Evolutionary conservation across 1,140 invertebrate genomes (phyloP), one percentile per base, ranked within the genome.

Genomic region (Theocolax elegans): DNA sequence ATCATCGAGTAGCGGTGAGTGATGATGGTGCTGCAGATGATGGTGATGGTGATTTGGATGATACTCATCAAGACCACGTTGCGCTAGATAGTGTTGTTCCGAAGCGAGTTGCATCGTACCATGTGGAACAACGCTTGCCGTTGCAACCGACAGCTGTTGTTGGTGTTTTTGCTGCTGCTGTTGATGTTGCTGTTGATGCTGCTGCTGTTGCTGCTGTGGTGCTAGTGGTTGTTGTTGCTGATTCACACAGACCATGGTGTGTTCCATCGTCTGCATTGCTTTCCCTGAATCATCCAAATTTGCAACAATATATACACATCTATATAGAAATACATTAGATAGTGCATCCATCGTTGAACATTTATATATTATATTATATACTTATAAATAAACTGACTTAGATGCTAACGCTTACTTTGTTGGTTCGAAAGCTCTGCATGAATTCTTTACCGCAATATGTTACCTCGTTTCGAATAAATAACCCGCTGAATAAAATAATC

Each of bases 201-300:
- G 35, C 23, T 2, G 44, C n/a, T 60, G 58, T 25, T 42, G 58
- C 3, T 63, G 60, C 25, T 49, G 46, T 42, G 58, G 1, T 63
- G 60, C 25, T 49, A 29, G n/a, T n/a, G n/a, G n/a, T n/a, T n/a
- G n/a, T 25, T 56, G 53, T 27, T 67, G 65, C 25, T 67, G 58
- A 13, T 21, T 15, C 3, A 27, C 23, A 2, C 53, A 58, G 2
- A 29, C n/a, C 35, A 71, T 56, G 25, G 19, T 35, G 12, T 71
- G 69, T n/a, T 71, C 69, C 62, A 71, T 65, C 15, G 46, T 54
- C 9, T 71, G 69, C 62, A 71, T 71, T 2, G 69, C 51, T 25
- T 71, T 71, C 7, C 44, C 62, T 66, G 62, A 2, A 21, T n/a
- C n/a, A n/a, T n/a, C n/a, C n/a, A n/a, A n/a, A n/a, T n/a, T n/a